These are phyloP conservation scores for Phortica magna DNA, from an alignment of 2,888 invertebrate genomes.

Conservation along the genomic window DNA sequence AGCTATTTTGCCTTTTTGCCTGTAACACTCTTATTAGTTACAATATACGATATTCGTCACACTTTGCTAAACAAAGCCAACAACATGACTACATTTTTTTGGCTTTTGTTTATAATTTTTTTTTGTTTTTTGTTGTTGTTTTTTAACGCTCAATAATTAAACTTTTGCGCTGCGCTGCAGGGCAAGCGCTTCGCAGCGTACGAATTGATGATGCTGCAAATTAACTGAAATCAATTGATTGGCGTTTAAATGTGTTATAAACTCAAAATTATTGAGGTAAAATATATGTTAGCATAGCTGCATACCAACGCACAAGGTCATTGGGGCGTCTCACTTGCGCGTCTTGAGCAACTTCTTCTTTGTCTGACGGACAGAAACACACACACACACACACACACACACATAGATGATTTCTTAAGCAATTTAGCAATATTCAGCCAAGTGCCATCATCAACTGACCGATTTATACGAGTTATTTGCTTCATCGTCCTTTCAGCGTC, in stretches of 20 bases:
- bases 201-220: constrained; percentile 7
- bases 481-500: constrained; percentile 6
- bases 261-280: not conserved
- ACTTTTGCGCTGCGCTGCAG: not conserved
- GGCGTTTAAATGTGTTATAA: constrained; percentile 1
- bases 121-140: not conserved
- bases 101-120: not conserved
- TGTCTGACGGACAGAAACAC: not conserved
- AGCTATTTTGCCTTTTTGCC: not conserved
- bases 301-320: constrained; percentile 8
- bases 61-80: constrained; percentile 2
- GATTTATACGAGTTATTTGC: not conserved
- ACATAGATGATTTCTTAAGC: not conserved
- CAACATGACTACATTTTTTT: constrained; percentile 1
- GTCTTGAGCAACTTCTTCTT: not conserved
- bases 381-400: not conserved
- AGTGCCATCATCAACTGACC: constrained; percentile 20
- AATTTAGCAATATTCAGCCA: constrained; percentile 9
- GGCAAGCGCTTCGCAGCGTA: not conserved
- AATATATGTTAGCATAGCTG: not conserved
- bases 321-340: not conserved
- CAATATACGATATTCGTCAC: constrained; percentile 4
- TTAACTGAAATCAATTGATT: not conserved
- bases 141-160: not conserved
- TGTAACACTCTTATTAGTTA: not conserved